Conservation (phyloP, 2,113 vertebrate genomes). For the Dipodomys merriami region DNA sequence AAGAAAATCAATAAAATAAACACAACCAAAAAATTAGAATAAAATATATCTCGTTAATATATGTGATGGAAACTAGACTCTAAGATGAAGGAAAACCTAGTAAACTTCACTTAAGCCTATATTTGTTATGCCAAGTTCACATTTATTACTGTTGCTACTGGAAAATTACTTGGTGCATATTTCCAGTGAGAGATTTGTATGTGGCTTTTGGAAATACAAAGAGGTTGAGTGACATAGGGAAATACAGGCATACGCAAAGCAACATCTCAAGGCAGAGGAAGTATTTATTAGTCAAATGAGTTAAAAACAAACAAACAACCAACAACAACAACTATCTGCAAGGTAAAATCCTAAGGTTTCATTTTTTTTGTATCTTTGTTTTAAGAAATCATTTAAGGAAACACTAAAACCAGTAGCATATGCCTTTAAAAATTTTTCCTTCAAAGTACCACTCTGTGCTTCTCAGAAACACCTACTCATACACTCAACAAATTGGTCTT, state of each 20-base stretch:
- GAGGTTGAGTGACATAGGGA: not conserved
- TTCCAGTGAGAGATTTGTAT: not conserved
- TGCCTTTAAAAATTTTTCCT: conserved; percentile 32
- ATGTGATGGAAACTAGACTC: not conserved
- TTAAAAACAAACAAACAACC: not conserved
- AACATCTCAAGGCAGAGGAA: conserved; percentile 29
- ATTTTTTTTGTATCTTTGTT: not conserved
- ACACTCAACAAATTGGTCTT: conserved; percentile 30
- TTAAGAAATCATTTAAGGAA: conserved; percentile 24
- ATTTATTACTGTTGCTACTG: conserved; percentile 29
- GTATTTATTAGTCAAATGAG: conserved; percentile 23
- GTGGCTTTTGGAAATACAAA: not conserved
- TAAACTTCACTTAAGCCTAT: not conserved
- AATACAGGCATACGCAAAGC: not conserved
- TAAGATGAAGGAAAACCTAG: not conserved
- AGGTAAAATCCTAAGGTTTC: not conserved
- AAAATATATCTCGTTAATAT: not conserved
- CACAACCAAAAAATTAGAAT: not conserved
- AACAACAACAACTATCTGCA: not conserved
- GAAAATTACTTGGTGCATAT: conserved; percentile 5
- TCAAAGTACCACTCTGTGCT: not conserved
- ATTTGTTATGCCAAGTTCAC: not conserved
- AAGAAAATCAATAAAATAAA: not conserved
- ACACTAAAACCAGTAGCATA: not conserved
- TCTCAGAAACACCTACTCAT: conserved; percentile 55